These are phyloP conservation scores for Eidolon helvum DNA, from an alignment of 2,113 vertebrate genomes.

Conservation along the genomic window DNA sequence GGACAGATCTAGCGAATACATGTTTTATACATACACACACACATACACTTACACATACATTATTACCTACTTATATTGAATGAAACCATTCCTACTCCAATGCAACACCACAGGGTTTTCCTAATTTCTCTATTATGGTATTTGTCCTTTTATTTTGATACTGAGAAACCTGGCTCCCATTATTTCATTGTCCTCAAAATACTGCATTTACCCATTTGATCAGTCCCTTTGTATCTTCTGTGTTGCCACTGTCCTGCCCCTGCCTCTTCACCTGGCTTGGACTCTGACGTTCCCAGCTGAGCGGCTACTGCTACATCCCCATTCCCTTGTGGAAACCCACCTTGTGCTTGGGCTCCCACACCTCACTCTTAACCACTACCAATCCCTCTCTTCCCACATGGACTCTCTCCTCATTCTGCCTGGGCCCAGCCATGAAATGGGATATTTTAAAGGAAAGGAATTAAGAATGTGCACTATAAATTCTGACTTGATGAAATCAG, in stretches of 20 bases:
- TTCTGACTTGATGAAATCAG: background rate
- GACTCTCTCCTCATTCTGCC: background rate
- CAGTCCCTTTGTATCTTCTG: background rate
- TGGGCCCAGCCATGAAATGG: background rate
- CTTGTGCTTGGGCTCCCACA: background rate
- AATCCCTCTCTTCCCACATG: background rate
- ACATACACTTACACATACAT: background rate
- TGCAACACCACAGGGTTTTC: background rate
- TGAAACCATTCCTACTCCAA: background rate
- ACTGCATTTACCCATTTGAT: background rate
- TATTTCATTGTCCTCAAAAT: background rate
- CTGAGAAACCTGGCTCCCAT: background rate
- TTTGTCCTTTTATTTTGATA: constrained; percentile 9
- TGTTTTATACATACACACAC: background rate
- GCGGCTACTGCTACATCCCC: background rate
- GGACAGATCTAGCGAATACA: background rate
- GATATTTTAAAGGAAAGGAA: background rate
- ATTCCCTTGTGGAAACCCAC: background rate
- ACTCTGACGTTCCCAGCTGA: background rate
- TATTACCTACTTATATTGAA: background rate
- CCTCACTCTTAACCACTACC: background rate
- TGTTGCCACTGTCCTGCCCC: background rate
- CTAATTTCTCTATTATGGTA: background rate
- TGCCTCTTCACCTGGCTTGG: background rate
- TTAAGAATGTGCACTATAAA: background rate